Evolutionary conservation across 2,888 invertebrate species (phyloP), one percentile per base, ranked within the genome.

Genomic region (Liodrosophila aerea): DNA sequence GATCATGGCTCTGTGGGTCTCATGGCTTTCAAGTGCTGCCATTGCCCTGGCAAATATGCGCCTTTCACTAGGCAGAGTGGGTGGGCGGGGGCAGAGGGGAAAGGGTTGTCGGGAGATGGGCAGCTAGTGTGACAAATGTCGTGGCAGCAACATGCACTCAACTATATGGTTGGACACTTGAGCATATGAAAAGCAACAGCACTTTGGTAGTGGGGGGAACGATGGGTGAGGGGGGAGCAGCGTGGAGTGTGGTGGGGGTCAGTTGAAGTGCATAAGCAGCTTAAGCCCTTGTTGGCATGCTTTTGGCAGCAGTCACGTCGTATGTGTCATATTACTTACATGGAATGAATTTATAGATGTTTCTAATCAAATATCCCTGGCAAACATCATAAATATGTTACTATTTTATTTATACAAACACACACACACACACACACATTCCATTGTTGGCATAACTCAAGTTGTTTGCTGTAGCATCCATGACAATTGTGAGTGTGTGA

Each of bases 311-410:
- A 51, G 68, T 31, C 72, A 65, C 37, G 47, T 52, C 15, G 39
- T 30, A 9, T 47, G 7, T 62, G 57, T 75, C 76, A 62, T 53
- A 66, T 51, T 57, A 44, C 45, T 51, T 49, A 54, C 18, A 36
- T 46, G 22, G 9, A 33, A 41, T 36, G 31, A 60, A 63, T 76
- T 66, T 69, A 62, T 64, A 64, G 64, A 64, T 65, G 85, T 66
- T 69, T 64, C 66, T 77, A 77, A 77, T 81, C 82, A 77, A 85
- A 73, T 77, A 74, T 64, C 34, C 41, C 33, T 36, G 46, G 50
- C 50, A 73, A 61, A 67, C 73, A 57, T 54, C 53, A 62, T 62
- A 49, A 58, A 68, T 62, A 62, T 70, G 57, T 47, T 51, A 40
- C 33, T 18, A 40, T 47, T 54, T 22, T 70, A 70, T 62, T 68